phyloP scores from a whole-genome alignment of 2,888 invertebrate genomes.

The Tenthredo mesomela region DNA sequence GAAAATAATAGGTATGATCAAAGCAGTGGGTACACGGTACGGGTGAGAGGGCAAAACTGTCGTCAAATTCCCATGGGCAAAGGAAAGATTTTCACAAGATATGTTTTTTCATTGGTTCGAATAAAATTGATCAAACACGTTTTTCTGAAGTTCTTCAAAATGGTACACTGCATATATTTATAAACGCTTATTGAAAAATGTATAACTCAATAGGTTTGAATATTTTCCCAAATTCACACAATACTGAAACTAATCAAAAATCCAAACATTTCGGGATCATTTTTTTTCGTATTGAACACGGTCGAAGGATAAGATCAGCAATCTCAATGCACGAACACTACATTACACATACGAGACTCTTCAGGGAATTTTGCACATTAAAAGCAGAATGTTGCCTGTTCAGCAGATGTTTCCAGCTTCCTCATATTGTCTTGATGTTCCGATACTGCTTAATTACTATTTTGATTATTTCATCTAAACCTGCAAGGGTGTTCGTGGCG shows the following conservation, averaged over 20 bases:
- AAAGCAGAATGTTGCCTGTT: background rate
- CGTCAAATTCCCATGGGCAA: background rate
- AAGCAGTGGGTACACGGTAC: background rate
- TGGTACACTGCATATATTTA: background rate
- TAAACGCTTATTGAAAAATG: background rate
- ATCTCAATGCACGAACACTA: background rate
- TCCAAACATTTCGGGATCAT: background rate
- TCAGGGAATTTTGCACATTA: background rate
- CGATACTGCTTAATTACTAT: background rate
- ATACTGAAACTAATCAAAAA: background rate
- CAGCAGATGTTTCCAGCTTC: background rate
- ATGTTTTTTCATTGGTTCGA: background rate
- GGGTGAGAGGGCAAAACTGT: background rate
- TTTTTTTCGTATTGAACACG: background rate
- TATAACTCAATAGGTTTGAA: background rate
- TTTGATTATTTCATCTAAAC: background rate
- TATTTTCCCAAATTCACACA: background rate
- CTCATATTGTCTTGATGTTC: background rate
- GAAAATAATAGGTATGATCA: background rate
- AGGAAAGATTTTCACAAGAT: background rate
- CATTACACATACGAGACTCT: background rate
- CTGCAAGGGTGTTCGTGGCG: background rate
- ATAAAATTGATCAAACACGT: background rate
- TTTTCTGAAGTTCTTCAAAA: background rate
- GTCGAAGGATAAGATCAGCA: background rate